phyloP scores from a whole-genome alignment of 2,888 invertebrate species.

The Rhingia rostrata region DNA sequence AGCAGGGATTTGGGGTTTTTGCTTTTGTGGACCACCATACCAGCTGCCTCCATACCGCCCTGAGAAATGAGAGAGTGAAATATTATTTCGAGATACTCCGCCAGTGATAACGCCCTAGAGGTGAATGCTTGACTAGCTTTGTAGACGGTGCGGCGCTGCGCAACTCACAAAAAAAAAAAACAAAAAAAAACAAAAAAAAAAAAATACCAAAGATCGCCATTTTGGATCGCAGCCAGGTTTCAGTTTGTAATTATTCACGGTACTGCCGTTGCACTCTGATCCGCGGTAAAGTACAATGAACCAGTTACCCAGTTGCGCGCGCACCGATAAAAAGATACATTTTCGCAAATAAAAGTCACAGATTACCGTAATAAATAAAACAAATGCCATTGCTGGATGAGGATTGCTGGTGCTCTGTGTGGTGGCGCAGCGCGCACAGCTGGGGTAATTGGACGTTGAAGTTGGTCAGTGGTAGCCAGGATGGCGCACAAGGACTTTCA shows the following conservation, averaged over 20 bases:
- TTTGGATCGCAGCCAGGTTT: slow-evolving; percentile 53
- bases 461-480: slow-evolving; percentile 72
- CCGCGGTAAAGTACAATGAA: slow-evolving; percentile 61
- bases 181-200: slow-evolving; percentile 26
- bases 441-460: slow-evolving; percentile 69
- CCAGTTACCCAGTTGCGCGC: slow-evolving; percentile 69
- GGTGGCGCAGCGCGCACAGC: slow-evolving; percentile 45
- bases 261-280: slow-evolving; percentile 39
- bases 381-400: slow-evolving; percentile 48
- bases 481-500: slow-evolving; percentile 74
- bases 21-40: slow-evolving; percentile 14
- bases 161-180: slow-evolving; percentile 10
- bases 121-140: slow-evolving; percentile 71
- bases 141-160: slow-evolving; percentile 28
- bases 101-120: slow-evolving; percentile 65
- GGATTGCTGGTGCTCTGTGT: slow-evolving; percentile 38
- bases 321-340: slow-evolving; percentile 50
- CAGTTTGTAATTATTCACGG: slow-evolving; percentile 60
- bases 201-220: slow-evolving; percentile 29
- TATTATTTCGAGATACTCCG: slow-evolving; percentile 56
- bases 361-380: slow-evolving; percentile 69
- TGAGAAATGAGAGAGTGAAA: slow-evolving; percentile 70
- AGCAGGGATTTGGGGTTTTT: slow-evolving; percentile 5
- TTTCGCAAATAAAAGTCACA: slow-evolving; percentile 63
- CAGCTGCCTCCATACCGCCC: slow-evolving; percentile 28